Evolutionary conservation across 2,113 vertebrate genomes (phyloP).

Genomic region (Corythoichthys haematopterus): DNA sequence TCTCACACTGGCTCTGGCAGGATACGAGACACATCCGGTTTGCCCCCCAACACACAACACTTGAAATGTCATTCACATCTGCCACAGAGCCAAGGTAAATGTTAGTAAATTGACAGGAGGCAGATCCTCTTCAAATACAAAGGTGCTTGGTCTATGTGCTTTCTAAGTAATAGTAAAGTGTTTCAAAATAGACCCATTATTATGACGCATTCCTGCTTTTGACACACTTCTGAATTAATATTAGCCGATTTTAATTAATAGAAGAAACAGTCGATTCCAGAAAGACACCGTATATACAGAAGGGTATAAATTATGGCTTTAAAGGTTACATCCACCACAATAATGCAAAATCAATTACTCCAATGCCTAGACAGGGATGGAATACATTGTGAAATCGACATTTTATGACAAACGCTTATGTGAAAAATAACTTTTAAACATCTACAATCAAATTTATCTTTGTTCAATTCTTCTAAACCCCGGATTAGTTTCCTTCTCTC

Average conservation of each 20-base stretch:
- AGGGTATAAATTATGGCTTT: neutral
- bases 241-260: neutral
- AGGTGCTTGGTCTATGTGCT: neutral
- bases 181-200: neutral
- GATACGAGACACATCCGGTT: conserved; percentile 14
- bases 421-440: no score
- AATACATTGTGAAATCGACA: no score
- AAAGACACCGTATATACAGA: neutral
- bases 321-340: neutral
- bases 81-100: conserved; percentile 13
- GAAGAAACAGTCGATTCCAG: neutral
- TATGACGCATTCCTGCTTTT: neutral
- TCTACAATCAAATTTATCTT: no score
- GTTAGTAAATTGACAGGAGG: neutral
- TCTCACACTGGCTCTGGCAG: conserved; percentile 27
- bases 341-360: neutral
- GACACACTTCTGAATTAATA: neutral
- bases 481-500: no score
- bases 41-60: conserved; percentile 12
- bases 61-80: conserved; percentile 16
- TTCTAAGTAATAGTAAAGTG: neutral
- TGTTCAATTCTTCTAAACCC: no score
- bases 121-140: neutral
- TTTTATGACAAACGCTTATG: no score
- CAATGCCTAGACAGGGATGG: neutral